phyloP scores from a whole-genome alignment of 2,113 vertebrate species.

The Fulmarus glacialis region DNA sequence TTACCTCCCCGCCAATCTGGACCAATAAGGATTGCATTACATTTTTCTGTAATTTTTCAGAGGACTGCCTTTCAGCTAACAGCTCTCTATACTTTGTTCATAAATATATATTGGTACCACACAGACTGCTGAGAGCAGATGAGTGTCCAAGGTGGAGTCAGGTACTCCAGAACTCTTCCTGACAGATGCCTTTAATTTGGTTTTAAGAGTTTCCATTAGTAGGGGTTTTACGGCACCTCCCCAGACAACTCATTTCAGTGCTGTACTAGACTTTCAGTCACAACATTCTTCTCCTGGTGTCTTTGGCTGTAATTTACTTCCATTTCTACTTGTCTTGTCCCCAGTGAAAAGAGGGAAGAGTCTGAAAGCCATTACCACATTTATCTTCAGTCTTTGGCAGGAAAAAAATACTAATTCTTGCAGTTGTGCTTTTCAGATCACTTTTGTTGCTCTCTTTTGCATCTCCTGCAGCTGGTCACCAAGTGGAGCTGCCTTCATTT shows the following conservation, averaged over 20 bases:
- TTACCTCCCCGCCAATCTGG: rapidly evolving
- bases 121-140: background rate
- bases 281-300: background rate
- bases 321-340: background rate
- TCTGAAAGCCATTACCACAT: background rate
- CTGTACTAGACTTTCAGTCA: background rate
- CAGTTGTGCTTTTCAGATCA: rapidly evolving
- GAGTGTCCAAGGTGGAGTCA: background rate
- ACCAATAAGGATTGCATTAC: background rate
- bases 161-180: background rate
- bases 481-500: background rate
- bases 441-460: background rate
- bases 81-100: background rate
- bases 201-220: background rate
- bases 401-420: background rate
- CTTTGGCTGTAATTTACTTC: background rate
- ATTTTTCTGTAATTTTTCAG: background rate
- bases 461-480: background rate
- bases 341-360: background rate
- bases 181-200: background rate
- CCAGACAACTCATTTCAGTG: background rate
- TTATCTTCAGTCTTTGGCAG: background rate
- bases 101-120: background rate
- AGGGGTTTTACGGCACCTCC: rapidly evolving
- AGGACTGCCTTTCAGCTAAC: background rate